A percentile compares a stretch with the other conserved stretches of the same genome.
phyloP scores from a whole-genome alignment of 1,140 invertebrate species.

The Leptopilina boulardi region DNA sequence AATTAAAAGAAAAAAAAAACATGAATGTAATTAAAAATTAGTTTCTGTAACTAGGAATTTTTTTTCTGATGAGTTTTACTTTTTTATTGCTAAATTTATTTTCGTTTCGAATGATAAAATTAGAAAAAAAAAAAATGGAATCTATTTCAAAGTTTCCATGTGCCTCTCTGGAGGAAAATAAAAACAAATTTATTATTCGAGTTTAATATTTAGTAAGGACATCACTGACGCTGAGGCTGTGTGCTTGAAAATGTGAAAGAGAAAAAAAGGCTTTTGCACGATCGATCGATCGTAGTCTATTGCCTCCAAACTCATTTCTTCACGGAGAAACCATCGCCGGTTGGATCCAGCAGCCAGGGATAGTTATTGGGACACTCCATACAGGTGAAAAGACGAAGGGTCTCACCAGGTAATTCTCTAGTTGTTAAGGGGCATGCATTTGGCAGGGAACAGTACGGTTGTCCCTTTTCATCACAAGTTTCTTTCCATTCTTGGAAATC shows the following conservation, averaged over 20 bases:
- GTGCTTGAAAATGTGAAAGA: constrained; percentile 22
- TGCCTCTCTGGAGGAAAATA: neutral
- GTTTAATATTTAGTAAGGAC: neutral
- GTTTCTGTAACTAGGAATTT: too few species aligned
- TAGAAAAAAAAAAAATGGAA: neutral
- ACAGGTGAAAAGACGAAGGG: constrained; percentile 93
- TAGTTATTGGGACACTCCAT: constrained; percentile 97
- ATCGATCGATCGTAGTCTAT: constrained; percentile 34
- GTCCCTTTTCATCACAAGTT: constrained; percentile 95
- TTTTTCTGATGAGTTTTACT: too few species aligned
- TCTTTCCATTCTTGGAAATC: constrained; percentile 98
- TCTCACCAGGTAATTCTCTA: constrained; percentile 93
- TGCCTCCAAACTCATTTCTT: constrained; percentile 76
- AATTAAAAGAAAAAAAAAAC: too few species aligned
- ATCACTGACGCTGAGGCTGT: constrained; percentile 1
- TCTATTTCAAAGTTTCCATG: neutral
- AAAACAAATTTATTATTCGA: neutral
- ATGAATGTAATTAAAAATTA: too few species aligned
- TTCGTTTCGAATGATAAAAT: too few species aligned
- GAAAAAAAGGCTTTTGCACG: neutral
- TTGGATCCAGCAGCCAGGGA: constrained; percentile 96
- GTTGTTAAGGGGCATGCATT: constrained; percentile 94
- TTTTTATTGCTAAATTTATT: too few species aligned
- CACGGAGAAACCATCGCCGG: constrained; percentile 93
- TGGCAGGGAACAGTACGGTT: constrained; percentile 93